phyloP scores from a whole-genome alignment of 2,113 vertebrate species.

The Pelvicachromis taeniatus region DNA sequence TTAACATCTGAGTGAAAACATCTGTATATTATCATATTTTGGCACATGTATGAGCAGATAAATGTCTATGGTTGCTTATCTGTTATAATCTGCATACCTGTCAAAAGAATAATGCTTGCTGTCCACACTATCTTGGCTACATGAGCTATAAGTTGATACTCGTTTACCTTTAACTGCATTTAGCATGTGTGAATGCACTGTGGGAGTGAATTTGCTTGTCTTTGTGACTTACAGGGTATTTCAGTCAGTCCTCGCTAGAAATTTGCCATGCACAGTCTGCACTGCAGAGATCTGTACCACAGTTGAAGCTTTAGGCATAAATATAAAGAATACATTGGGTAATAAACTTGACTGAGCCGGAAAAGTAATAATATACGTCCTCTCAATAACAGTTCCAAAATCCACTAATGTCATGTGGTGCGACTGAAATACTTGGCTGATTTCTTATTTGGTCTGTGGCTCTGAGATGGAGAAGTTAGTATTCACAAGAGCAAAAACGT shows the following conservation, averaged over 20 bases:
- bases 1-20: not conserved
- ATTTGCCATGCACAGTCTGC: not conserved
- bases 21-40: not conserved
- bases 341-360: constrained; percentile 14
- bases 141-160: not conserved
- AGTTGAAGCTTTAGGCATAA: not conserved
- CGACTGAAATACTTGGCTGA: constrained; percentile 30
- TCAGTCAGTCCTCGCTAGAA: not conserved
- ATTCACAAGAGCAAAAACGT: constrained; percentile 41
- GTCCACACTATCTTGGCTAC: not conserved
- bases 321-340: constrained; percentile 4
- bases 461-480: constrained; percentile 33
- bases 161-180: not conserved
- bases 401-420: constrained; percentile 37
- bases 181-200: not conserved
- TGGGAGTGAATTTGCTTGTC: not conserved
- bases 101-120: not conserved
- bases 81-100: not conserved
- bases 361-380: constrained; percentile 27
- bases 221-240: not conserved
- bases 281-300: not conserved
- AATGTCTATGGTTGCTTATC: not conserved
- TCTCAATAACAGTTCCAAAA: constrained; percentile 23
- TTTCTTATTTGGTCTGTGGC: constrained; percentile 40
- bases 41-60: not conserved